Evolutionary conservation across 2,113 vertebrate species (phyloP).

Genomic region (Sylvilagus bachmani): DNA sequence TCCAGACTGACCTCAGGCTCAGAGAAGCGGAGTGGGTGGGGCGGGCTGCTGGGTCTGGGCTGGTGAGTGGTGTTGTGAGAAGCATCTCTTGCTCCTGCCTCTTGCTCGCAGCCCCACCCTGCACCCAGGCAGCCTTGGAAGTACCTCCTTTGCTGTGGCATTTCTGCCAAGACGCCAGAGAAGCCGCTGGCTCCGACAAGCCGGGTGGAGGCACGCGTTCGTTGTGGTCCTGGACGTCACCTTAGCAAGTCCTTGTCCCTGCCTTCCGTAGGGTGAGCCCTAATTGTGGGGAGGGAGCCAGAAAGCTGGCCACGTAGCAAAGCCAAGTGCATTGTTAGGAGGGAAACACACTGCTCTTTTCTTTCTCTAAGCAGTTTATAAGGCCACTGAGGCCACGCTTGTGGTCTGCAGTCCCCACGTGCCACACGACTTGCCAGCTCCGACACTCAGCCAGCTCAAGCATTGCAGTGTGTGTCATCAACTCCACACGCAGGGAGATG

Average conservation of each 20-base stretch:
- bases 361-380: background rate
- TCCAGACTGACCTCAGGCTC: constrained; percentile 81
- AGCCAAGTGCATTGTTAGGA: background rate
- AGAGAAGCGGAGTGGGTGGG: constrained; percentile 79
- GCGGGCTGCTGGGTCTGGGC: constrained; percentile 80
- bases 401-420: background rate
- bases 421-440: background rate
- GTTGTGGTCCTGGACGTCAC: constrained; percentile 64
- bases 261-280: background rate
- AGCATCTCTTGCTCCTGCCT: constrained; percentile 86
- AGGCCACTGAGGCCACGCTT: background rate
- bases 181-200: constrained; percentile 84
- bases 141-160: constrained; percentile 84
- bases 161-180: constrained; percentile 82
- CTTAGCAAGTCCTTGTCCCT: background rate
- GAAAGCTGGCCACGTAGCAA: constrained; percentile 46
- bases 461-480: background rate
- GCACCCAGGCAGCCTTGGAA: constrained; percentile 81
- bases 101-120: constrained; percentile 81
- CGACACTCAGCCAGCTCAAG: background rate
- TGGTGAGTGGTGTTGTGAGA: constrained; percentile 88
- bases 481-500: background rate
- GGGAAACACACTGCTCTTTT: background rate
- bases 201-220: constrained; percentile 65
- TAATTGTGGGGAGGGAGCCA: constrained; percentile 56